Percentiles rank a stretch among this genome's conserved stretches.
These are phyloP conservation scores for Meloidogyne chitwoodi DNA, from an alignment of 1,140 invertebrate species.

Conservation along the genomic window DNA sequence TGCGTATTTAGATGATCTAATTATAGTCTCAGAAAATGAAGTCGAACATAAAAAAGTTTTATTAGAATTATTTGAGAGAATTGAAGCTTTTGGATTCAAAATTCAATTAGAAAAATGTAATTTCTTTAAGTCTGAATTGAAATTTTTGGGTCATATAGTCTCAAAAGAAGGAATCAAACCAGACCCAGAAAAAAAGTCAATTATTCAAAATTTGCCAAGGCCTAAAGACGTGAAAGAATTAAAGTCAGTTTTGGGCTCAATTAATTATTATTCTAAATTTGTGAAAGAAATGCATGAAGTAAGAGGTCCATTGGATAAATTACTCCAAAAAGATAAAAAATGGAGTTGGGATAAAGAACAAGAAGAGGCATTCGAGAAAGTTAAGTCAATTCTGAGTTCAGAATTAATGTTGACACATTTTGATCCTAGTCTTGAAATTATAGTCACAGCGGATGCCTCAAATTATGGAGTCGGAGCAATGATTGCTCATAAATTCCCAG, in stretches of 20 bases:
- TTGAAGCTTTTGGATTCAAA: slow-evolving; percentile 21
- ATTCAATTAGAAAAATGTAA: slow-evolving; percentile 5
- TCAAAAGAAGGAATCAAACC: background rate
- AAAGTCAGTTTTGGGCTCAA: slow-evolving; percentile 42
- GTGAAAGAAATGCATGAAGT: slow-evolving; percentile 25
- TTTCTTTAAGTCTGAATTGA: slow-evolving; percentile 1
- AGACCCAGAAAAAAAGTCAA: background rate
- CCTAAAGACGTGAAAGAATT: background rate
- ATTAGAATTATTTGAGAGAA: slow-evolving; percentile 5
- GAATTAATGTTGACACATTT: slow-evolving; percentile 39
- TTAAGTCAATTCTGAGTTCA: slow-evolving; percentile 32
- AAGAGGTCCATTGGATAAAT: slow-evolving; percentile 31
- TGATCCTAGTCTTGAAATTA: slow-evolving; percentile 30
- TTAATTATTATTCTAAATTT: slow-evolving; percentile 41
- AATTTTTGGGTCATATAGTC: slow-evolving; percentile 8
- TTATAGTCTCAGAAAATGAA: slow-evolving; percentile 8
- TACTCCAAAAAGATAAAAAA: slow-evolving; percentile 40
- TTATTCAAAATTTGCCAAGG: background rate
- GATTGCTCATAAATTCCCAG: slow-evolving; percentile 35
- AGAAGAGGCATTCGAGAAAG: slow-evolving; percentile 20
- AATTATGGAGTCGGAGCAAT: slow-evolving; percentile 49
- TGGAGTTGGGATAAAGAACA: slow-evolving; percentile 28
- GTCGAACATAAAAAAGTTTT: slow-evolving; percentile 23
- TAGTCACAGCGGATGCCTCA: slow-evolving; percentile 48
- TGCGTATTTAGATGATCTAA: slow-evolving; percentile 36